Conservation (phyloP, 2,888 invertebrate genomes). For the Acleris laterana region DNA sequence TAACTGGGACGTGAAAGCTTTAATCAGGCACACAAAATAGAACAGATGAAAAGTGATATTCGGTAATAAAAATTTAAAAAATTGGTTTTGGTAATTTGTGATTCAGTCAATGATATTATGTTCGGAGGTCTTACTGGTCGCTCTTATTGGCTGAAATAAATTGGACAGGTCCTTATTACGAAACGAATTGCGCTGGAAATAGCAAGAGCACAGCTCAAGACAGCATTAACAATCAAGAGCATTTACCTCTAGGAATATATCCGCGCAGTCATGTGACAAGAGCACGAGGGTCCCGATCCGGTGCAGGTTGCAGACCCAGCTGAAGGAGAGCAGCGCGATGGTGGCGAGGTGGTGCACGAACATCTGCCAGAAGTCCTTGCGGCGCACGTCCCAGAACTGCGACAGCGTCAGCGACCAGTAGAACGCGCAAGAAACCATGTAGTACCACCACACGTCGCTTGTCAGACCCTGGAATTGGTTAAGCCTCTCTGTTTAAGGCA, state of each 20-base stretch:
- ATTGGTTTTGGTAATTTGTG: too few relatives aligned
- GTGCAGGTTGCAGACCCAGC: slow-evolving; percentile 97
- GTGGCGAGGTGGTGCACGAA: slow-evolving; percentile 98
- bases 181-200: too few relatives aligned
- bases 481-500: neutral
- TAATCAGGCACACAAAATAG: too few relatives aligned
- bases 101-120: too few relatives aligned
- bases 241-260: slow-evolving; percentile 93
- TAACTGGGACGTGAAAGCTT: too few relatives aligned
- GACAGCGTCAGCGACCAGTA: slow-evolving; percentile 97
- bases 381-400: slow-evolving; percentile 96
- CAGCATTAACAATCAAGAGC: too few relatives aligned
- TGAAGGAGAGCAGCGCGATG: slow-evolving; percentile 93
- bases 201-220: neutral
- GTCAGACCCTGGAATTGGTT: slow-evolving; percentile 88
- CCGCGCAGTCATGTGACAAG: slow-evolving; percentile 94
- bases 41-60: too few relatives aligned
- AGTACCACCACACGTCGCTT: slow-evolving; percentile 97
- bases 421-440: slow-evolving; percentile 97
- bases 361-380: slow-evolving; percentile 99
- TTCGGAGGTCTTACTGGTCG: too few relatives aligned
- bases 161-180: too few relatives aligned
- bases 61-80: too few relatives aligned
- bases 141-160: too few relatives aligned
- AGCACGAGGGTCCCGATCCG: slow-evolving; percentile 96